Conservation (phyloP, 2,797 vertebrate genomes). For the Rachycentron canadum region DNA sequence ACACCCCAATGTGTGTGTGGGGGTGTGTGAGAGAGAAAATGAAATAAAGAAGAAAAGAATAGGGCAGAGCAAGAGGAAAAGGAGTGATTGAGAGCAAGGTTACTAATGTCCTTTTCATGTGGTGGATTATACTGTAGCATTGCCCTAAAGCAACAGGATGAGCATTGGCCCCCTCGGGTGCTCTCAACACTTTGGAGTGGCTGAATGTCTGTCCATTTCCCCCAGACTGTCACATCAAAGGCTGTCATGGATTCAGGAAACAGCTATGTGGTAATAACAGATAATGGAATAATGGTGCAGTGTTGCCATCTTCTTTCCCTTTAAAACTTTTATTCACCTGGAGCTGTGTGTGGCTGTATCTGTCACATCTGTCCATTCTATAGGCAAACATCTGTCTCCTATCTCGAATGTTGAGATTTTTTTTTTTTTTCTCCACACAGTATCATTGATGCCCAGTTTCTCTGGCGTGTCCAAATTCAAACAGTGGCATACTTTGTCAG, state of each 20-base stretch:
- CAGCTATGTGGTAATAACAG: slow-evolving; percentile 36
- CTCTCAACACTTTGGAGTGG: slow-evolving; percentile 48
- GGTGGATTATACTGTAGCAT: slow-evolving; percentile 46
- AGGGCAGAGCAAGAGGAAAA: slow-evolving; percentile 17
- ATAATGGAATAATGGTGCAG: slow-evolving; percentile 18
- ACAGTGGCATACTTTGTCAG: background rate
- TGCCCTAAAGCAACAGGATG: slow-evolving; percentile 46
- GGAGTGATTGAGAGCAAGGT: slow-evolving; percentile 58
- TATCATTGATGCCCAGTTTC: background rate
- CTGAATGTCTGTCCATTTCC: slow-evolving; percentile 51
- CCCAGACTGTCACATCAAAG: slow-evolving; percentile 59
- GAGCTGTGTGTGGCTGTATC: slow-evolving; percentile 4
- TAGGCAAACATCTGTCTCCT: slow-evolving; percentile 2
- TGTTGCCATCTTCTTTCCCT: slow-evolving; percentile 14
- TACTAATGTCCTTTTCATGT: slow-evolving; percentile 57
- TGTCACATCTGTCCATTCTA: slow-evolving; percentile 13
- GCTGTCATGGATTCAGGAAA: slow-evolving; percentile 49
- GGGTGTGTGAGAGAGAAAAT: slow-evolving; percentile 14
- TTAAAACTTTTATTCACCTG: slow-evolving; percentile 29
- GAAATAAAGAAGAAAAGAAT: slow-evolving; percentile 18
- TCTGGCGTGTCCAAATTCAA: background rate
- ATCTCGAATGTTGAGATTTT: background rate
- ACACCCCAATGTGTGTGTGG: slow-evolving; percentile 19
- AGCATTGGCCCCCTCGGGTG: slow-evolving; percentile 32
- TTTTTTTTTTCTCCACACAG: background rate